Evolutionary conservation across 2,888 invertebrate species (phyloP).

Genomic region (Andrena fulva): DNA sequence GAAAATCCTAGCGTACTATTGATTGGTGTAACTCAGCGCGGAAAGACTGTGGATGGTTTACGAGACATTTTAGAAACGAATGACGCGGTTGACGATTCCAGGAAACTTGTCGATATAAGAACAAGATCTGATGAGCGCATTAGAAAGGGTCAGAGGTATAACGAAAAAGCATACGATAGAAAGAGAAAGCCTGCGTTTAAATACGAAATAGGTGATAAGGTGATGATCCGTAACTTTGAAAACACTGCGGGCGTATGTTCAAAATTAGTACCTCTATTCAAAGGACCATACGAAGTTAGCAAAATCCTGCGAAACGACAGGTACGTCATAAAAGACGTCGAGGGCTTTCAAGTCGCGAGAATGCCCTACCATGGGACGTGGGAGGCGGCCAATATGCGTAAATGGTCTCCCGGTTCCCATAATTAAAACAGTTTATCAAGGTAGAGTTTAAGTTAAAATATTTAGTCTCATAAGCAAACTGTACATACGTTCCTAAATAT

Average conservation of each 20-base stretch:
- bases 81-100: conserved; percentile 22
- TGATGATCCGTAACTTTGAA: conserved; percentile 59
- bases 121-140: conserved; percentile 52
- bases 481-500: too few species aligned
- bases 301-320: conserved; percentile 56
- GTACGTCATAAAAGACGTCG: conserved; percentile 59
- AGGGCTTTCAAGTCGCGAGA: conserved; percentile 42
- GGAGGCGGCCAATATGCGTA: conserved; percentile 54
- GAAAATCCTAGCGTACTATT: conserved; percentile 72
- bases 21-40: conserved; percentile 73
- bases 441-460: neutral
- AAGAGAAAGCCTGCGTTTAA: conserved; percentile 61
- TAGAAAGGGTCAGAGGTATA: conserved; percentile 63
- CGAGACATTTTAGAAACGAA: conserved; percentile 41
- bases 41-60: conserved; percentile 57
- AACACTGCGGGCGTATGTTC: neutral
- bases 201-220: conserved; percentile 58
- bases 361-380: conserved; percentile 49
- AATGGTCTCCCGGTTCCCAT: conserved; percentile 25
- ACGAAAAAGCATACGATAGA: conserved; percentile 68
- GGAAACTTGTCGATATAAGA: conserved; percentile 55
- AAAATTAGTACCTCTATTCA: conserved; percentile 52
- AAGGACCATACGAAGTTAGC: conserved; percentile 60
- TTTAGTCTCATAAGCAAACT: neutral
- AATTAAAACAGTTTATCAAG: neutral